Conservation (phyloP, 2,888 invertebrate species). For the Pammene aurita region DNA sequence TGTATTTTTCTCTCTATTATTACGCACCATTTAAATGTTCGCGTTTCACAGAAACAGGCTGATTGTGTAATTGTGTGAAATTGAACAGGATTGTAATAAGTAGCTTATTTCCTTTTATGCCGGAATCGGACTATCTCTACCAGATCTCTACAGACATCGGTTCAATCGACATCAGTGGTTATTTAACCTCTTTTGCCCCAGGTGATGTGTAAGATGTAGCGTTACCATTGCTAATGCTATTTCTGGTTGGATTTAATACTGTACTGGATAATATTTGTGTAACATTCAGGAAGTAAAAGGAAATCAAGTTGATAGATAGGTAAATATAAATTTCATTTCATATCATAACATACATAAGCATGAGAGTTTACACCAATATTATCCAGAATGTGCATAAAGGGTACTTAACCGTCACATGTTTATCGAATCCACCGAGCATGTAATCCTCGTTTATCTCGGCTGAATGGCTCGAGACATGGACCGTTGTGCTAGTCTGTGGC, state of each 20-base stretch:
- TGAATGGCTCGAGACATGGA: constrained; percentile 52
- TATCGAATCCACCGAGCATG: constrained; percentile 58
- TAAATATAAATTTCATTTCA: no score
- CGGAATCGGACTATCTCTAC: constrained; percentile 37
- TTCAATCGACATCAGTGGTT: constrained; percentile 36
- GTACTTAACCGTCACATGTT: constrained; percentile 44
- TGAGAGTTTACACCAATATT: no score
- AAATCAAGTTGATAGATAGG: background rate
- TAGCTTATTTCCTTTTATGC: constrained; percentile 40
- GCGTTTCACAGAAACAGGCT: constrained; percentile 20
- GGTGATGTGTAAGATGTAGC: constrained; percentile 38
- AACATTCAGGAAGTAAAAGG: constrained; percentile 14
- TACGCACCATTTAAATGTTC: constrained; percentile 15
- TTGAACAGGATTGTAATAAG: constrained; percentile 30
- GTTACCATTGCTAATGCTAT: constrained; percentile 11
- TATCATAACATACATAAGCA: no score
- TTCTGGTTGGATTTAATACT: constrained; percentile 31
- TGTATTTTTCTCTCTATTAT: constrained; percentile 14
- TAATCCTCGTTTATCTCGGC: constrained; percentile 59
- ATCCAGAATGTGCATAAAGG: background rate
- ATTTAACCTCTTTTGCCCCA: constrained; percentile 40
- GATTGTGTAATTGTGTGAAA: constrained; percentile 37
- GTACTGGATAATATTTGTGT: constrained; percentile 40
- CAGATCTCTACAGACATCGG: no score
- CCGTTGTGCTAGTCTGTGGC: constrained; percentile 34